Base-by-base conservation (phyloP, 2,797 vertebrate species). In the Onychomys torridus region DNA sequence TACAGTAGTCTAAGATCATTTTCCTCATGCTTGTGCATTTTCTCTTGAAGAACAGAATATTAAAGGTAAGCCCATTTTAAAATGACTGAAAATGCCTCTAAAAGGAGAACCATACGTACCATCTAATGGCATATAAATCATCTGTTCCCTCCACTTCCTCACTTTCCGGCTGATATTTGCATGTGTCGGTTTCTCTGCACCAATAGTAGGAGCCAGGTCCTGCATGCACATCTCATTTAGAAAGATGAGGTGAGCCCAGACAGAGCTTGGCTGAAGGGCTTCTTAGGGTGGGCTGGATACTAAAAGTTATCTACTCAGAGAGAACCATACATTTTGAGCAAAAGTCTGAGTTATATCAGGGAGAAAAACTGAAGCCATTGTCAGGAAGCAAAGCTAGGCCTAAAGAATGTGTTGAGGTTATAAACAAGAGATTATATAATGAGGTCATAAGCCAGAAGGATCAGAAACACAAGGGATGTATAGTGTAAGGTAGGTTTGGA, bases 351-450 rank as follows among this genome's bases (percentile, higher is more conserved):
- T 84, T 55, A 7, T 16, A 78, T 90, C 49, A 78, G 43, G 29
- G 40, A 94, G 63, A 84, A 89, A 65, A 92, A 93, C 40, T 29
- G n/a, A 89, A 43, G 46, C 9, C 75, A 67, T 29, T 25, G 17
- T 52, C 46, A 86, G 88, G 76, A 89, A 87, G 17, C 83, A 69
- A 89, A 86, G 65, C 77, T 76, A 92, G 71, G 27, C n/a, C n/a
- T 85, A 63, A 76, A 94, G 69, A 92, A 81, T 63, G 19, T 65
- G 49, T 23, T 79, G n/a, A 93, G 40, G 23, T 88, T 95, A 46
- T 84, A 95, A 93, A 88, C 59, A 78, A 75, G 81, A 96, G 91
- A 94, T 84, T 73, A 49, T 37, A 3, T 94, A 89, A 96, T 67
- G 69, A 95, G 10, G 90, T 75, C 93, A 65, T 71, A 95, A 88